A percentile compares a stretch with the other conserved stretches of the same genome.
Evolutionary conservation across 2,113 vertebrate genomes (phyloP).

Genomic region (Gambusia holbrooki): DNA sequence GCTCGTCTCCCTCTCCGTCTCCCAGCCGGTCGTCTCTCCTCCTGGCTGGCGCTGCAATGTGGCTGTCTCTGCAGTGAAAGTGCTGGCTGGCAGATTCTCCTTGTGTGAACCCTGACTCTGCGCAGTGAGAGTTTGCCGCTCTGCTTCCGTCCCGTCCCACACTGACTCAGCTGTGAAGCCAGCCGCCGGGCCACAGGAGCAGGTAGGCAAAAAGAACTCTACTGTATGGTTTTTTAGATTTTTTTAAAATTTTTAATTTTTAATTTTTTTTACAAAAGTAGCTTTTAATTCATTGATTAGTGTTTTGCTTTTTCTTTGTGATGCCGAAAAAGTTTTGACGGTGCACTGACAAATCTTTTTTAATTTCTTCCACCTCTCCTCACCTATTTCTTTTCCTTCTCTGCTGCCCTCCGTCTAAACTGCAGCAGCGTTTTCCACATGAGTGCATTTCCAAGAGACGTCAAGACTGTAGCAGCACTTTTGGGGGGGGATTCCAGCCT

Average conservation of each 20-base stretch:
- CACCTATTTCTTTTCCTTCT: background rate
- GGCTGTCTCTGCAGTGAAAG: conserved; percentile 74
- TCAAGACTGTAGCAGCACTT: background rate
- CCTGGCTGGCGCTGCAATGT: conserved; percentile 63
- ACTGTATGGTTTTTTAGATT: background rate
- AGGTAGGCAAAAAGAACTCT: conserved; percentile 53
- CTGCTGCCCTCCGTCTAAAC: conserved; percentile 39
- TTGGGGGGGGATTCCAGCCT: conserved; percentile 8
- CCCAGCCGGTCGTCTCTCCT: conserved; percentile 49
- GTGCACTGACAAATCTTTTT: conserved; percentile 18
- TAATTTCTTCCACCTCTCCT: background rate
- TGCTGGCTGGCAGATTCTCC: conserved; percentile 72
- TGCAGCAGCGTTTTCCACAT: conserved; percentile 44
- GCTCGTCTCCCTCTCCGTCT: conserved; percentile 2
- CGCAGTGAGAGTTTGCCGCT: conserved; percentile 74
- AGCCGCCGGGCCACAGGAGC: conserved; percentile 46
- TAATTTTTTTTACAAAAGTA: background rate
- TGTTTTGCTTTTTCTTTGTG: background rate
- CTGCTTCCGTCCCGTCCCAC: conserved; percentile 74
- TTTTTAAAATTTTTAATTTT: too few relatives aligned
- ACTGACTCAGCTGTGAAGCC: conserved; percentile 72
- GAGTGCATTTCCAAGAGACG: background rate
- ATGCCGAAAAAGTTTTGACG: background rate
- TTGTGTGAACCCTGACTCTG: conserved; percentile 77
- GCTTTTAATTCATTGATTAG: background rate